A percentile compares a stretch with the other conserved stretches of the same genome.
phyloP scores from a whole-genome alignment of 2,113 vertebrate genomes.

The Cyanoliseus patagonus region DNA sequence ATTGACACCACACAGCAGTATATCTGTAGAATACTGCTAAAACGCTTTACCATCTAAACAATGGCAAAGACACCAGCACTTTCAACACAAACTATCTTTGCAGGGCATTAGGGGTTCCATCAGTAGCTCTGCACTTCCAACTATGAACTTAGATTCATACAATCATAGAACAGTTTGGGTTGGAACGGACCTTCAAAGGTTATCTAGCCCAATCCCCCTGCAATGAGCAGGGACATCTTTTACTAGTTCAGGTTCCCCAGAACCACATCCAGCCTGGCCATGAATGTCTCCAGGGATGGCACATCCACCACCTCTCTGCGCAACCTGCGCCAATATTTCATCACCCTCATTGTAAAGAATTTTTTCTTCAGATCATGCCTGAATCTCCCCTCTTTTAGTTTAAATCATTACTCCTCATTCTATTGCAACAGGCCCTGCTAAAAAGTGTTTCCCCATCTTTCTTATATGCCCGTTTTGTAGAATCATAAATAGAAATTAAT shows the following conservation, averaged over 20 bases:
- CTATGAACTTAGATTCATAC: neutral
- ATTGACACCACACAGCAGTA: neutral
- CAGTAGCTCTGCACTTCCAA: neutral
- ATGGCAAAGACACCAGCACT: neutral
- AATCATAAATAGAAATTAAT: neutral
- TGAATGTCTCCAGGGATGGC: neutral
- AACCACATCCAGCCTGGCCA: neutral
- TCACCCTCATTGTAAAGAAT: neutral
- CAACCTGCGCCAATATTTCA: neutral
- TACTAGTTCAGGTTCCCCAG: neutral
- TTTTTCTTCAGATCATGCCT: neutral
- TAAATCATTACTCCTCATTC: neutral
- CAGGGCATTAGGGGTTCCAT: neutral
- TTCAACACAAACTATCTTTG: neutral
- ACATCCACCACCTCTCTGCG: neutral
- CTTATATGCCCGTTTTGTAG: neutral
- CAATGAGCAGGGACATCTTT: neutral
- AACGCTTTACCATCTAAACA: neutral
- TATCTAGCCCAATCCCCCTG: neutral
- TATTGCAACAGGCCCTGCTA: neutral
- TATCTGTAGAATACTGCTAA: neutral
- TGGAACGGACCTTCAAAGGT: neutral
- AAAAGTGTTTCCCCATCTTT: neutral
- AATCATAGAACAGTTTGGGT: neutral
- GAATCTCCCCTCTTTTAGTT: neutral